phyloP scores from a whole-genome alignment of 2,113 vertebrate genomes.

The Pomatorhinus ruficollis region DNA sequence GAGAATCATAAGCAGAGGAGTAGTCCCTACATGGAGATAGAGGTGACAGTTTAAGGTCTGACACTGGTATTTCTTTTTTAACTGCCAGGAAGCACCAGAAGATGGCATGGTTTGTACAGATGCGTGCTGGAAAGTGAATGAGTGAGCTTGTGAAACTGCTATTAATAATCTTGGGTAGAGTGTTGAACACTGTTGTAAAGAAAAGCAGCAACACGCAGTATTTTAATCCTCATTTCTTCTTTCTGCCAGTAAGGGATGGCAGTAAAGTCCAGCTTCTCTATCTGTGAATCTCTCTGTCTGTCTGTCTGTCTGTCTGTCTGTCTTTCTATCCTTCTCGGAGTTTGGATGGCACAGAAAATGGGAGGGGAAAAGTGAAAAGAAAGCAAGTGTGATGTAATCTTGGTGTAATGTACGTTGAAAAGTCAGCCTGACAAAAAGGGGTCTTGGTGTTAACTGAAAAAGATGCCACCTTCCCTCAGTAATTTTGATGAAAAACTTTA shows the following conservation, averaged over 20 bases:
- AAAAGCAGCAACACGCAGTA: conserved; percentile 1
- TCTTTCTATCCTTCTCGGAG: background rate
- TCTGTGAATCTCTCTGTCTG: background rate
- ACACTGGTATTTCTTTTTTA: conserved; percentile 52
- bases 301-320: background rate
- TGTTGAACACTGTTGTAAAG: conserved; percentile 52
- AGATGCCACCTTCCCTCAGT: background rate
- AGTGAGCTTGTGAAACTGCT: conserved; percentile 67
- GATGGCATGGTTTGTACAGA: conserved; percentile 86
- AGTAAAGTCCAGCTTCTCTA: background rate
- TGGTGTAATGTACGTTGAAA: background rate
- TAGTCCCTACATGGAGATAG: background rate
- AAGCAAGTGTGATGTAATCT: background rate
- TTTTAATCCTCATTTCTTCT: conserved; percentile 10
- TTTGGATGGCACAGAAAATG: background rate
- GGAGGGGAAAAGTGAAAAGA: background rate
- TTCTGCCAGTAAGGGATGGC: conserved; percentile 4
- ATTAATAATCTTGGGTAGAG: conserved; percentile 69
- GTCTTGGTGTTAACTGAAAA: background rate
- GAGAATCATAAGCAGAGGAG: background rate
- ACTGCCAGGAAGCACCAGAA: conserved; percentile 81
- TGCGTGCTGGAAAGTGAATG: conserved; percentile 55
- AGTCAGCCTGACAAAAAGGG: background rate
- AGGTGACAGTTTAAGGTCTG: conserved; percentile 41
- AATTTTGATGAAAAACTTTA: background rate